A percentile compares a stretch with the other conserved stretches of the same genome.
phyloP scores from a whole-genome alignment of 1,140 invertebrate genomes.

The Lepidurus arcticus region DNA sequence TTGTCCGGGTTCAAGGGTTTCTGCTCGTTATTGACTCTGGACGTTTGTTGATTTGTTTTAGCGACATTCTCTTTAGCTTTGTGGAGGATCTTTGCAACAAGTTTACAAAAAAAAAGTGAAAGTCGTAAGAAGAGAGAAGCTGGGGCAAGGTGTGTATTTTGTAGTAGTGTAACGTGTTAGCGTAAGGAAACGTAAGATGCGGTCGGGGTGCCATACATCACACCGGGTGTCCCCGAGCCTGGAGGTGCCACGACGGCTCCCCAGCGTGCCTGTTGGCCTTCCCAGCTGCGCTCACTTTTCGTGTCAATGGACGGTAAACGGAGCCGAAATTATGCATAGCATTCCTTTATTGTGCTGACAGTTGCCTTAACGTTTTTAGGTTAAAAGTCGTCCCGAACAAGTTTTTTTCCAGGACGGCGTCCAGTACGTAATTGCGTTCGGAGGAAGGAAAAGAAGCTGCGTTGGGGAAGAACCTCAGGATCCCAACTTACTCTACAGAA shows the following conservation, averaged over 20 bases:
- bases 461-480: no score
- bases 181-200: slow-evolving; percentile 14
- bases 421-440: no score
- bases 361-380: not conserved
- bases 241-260: slow-evolving; percentile 2
- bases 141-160: slow-evolving; percentile 8
- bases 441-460: no score
- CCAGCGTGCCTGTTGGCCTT: slow-evolving; percentile 13
- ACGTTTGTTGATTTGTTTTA: no score
- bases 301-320: slow-evolving; percentile 21
- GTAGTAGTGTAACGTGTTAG: slow-evolving; percentile 21
- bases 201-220: slow-evolving; percentile 20
- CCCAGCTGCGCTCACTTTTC: slow-evolving; percentile 16
- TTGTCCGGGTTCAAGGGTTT: no score
- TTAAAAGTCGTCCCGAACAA: no score
- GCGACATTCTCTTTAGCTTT: no score
- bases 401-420: no score
- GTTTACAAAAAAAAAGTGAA: no score
- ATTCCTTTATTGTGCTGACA: slow-evolving; percentile 15
- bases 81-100: no score
- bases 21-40: no score
- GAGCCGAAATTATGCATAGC: slow-evolving; percentile 21
- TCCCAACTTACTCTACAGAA: no score
- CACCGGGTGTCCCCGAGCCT: not conserved
- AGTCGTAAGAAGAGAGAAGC: not conserved